A percentile compares a stretch with the other conserved stretches of the same genome.
phyloP scores from a whole-genome alignment of 1,140 invertebrate species.

The Thereuonema tuberculata region DNA sequence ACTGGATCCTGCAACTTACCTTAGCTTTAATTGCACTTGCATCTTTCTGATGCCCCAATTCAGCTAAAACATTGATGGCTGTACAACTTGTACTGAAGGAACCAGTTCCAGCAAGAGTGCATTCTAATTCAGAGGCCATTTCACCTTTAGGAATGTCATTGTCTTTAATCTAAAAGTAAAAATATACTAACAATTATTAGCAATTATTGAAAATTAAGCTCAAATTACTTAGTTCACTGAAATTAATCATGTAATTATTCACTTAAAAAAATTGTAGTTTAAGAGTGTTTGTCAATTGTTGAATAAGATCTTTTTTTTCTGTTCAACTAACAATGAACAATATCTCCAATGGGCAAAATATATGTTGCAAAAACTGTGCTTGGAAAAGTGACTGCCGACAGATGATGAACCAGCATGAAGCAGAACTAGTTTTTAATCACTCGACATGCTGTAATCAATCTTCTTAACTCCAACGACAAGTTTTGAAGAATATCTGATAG shows the following conservation, averaged over 20 bases:
- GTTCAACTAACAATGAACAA: no score
- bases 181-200: neutral
- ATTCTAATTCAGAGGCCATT: constrained; percentile 42
- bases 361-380: no score
- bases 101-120: constrained; percentile 45
- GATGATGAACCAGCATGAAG: no score
- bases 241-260: constrained; percentile 25
- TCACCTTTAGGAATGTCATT: constrained; percentile 19
- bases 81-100: constrained; percentile 51
- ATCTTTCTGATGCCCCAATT: constrained; percentile 51
- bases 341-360: no score
- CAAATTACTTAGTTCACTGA: neutral
- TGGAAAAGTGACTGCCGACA: no score
- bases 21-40: constrained; percentile 52
- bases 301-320: no score
- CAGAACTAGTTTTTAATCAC: no score
- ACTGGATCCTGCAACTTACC: no score
- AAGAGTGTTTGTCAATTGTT: no score
- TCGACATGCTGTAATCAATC: no score
- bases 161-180: constrained; percentile 15
- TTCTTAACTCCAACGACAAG: no score
- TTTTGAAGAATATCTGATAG: no score
- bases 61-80: constrained; percentile 50
- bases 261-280: constrained; percentile 32
- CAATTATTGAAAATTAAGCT: neutral